These are phyloP conservation scores for Acronicta alni DNA, from an alignment of 2,888 invertebrate species.

Conservation along the genomic window DNA sequence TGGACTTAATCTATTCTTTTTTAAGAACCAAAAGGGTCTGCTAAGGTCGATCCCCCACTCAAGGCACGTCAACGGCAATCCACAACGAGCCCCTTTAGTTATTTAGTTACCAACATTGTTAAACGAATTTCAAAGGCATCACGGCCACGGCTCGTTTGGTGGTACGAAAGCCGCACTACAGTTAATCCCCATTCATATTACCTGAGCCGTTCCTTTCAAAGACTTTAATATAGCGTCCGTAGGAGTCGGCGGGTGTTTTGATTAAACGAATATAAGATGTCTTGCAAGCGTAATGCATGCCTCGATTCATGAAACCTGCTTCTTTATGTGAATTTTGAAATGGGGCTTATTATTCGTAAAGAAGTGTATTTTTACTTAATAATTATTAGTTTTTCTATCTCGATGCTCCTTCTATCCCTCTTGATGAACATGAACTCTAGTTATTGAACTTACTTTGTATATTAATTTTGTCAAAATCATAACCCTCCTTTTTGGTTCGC, in stretches of 20 bases:
- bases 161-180: constrained; percentile 41
- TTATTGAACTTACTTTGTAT: too few relatives aligned
- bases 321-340: constrained; percentile 10
- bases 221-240: constrained; percentile 44
- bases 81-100: constrained; percentile 8
- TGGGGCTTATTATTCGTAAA: too few relatives aligned
- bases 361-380: too few relatives aligned
- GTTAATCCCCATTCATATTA: constrained; percentile 51
- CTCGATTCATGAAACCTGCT: constrained; percentile 29
- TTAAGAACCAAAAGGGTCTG: neutral
- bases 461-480: too few relatives aligned
- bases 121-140: constrained; percentile 33
- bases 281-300: constrained; percentile 40
- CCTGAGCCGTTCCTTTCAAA: constrained; percentile 42
- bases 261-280: constrained; percentile 51
- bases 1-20: too few relatives aligned
- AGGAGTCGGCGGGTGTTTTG: constrained; percentile 43
- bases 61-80: neutral
- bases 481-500: too few relatives aligned
- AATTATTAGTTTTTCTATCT: too few relatives aligned
- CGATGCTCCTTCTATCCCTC: too few relatives aligned
- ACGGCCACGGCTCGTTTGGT: constrained; percentile 36
- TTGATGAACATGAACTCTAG: too few relatives aligned
- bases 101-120: constrained; percentile 29
- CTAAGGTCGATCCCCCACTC: neutral